These are phyloP conservation scores for Tetraneura akinire DNA, from an alignment of 1,140 invertebrate species.

Conservation along the genomic window DNA sequence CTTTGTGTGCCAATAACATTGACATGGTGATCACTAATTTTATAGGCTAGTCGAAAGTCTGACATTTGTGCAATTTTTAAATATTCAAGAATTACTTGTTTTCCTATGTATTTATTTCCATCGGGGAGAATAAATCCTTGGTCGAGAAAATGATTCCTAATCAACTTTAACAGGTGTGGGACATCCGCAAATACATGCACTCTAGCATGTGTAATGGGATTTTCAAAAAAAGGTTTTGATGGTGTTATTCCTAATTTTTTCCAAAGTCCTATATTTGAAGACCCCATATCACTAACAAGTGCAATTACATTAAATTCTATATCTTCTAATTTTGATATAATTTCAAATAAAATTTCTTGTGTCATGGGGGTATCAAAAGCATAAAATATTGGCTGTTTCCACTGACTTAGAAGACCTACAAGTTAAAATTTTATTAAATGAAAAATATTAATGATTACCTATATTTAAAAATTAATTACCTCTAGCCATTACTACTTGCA, in stretches of 20 bases:
- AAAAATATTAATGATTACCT: neutral
- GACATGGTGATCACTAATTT: no score
- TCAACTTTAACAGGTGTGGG: slow-evolving; percentile 16
- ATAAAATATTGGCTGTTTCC: neutral
- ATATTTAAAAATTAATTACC: neutral
- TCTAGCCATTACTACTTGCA: neutral
- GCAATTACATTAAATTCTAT: neutral
- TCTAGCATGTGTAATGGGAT: neutral
- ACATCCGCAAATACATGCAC: slow-evolving; percentile 6
- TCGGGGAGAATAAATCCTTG: no score
- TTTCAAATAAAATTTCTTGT: neutral
- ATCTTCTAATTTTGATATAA: neutral
- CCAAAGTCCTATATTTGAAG: neutral
- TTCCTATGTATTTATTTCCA: no score
- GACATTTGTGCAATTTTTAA: no score
- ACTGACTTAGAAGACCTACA: neutral
- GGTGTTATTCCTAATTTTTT: neutral
- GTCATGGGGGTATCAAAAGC: neutral
- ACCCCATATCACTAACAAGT: neutral
- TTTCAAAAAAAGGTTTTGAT: neutral
- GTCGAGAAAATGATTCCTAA: slow-evolving; percentile 7
- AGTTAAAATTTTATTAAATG: no score
- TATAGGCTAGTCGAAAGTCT: no score
- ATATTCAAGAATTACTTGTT: no score
- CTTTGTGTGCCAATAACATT: no score